phyloP scores from a whole-genome alignment of 2,113 vertebrate species.

The Chaetops frenatus region DNA sequence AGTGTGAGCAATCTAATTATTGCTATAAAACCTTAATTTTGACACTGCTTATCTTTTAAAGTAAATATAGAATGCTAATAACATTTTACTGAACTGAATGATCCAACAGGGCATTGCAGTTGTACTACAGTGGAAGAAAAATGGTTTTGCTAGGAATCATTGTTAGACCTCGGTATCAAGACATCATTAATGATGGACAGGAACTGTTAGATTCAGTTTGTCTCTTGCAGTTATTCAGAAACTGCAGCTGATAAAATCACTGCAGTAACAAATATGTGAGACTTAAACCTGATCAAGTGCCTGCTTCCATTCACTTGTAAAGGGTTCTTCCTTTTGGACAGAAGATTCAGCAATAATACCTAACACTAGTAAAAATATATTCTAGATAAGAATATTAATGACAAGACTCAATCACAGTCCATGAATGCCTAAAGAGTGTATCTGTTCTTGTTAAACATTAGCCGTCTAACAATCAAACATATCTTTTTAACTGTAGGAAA shows the following conservation, averaged over 20 bases:
- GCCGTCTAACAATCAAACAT: not conserved
- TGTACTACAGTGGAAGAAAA: not conserved
- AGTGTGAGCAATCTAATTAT: slow-evolving; percentile 10
- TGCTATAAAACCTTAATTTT: slow-evolving; percentile 4
- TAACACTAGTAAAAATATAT: not conserved
- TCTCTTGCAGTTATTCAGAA: not conserved
- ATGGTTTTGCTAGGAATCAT: not conserved
- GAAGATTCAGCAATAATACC: not conserved
- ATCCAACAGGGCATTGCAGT: not conserved
- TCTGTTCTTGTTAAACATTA: not conserved
- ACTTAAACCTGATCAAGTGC: not conserved
- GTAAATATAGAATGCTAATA: not conserved
- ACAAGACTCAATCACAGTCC: not conserved
- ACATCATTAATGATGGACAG: not conserved
- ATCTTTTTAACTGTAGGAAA: not conserved
- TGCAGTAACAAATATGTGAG: not conserved
- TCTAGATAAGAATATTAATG: not conserved
- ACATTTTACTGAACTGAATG: not conserved
- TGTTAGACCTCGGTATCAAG: not conserved
- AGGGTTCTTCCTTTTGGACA: not conserved
- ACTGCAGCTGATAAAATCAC: not conserved
- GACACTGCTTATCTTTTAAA: slow-evolving; percentile 3
- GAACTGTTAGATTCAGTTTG: not conserved
- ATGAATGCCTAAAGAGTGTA: not conserved
- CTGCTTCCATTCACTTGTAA: not conserved